A percentile compares a stretch with the other conserved stretches of the same genome.
phyloP scores from a whole-genome alignment of 2,888 invertebrate genomes.

The Stenolophus ochropezus region DNA sequence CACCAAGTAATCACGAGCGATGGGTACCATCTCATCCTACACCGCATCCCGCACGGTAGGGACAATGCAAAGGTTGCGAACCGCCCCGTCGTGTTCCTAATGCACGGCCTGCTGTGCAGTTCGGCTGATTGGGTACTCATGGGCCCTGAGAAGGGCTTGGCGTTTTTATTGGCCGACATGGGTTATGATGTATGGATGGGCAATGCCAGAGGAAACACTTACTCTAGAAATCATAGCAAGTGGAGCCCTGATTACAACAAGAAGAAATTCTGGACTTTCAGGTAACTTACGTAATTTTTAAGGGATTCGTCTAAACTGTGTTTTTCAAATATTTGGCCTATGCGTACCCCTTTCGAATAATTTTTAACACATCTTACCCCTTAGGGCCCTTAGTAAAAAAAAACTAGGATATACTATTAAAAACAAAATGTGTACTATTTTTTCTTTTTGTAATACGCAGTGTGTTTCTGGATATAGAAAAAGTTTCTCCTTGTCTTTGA shows the following conservation, averaged over 20 bases:
- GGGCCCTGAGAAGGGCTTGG: slow-evolving; percentile 74
- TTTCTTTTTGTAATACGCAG: too few species aligned
- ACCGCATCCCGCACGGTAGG: slow-evolving; percentile 75
- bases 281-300: slow-evolving; percentile 65
- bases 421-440: too few species aligned
- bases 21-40: slow-evolving; percentile 76
- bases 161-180: slow-evolving; percentile 73
- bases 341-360: too few species aligned
- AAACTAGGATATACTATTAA: too few species aligned
- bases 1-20: slow-evolving; percentile 74
- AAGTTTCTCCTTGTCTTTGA: too few species aligned
- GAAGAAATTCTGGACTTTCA: slow-evolving; percentile 70
- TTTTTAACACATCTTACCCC: too few species aligned
- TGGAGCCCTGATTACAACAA: slow-evolving; percentile 62
- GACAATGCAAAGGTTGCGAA: slow-evolving; percentile 62
- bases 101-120: slow-evolving; percentile 75
- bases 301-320: not conserved
- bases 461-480: too few species aligned
- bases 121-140: slow-evolving; percentile 76
- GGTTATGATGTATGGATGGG: slow-evolving; percentile 76
- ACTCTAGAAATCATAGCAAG: slow-evolving; percentile 74
- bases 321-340: too few species aligned
- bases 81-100: slow-evolving; percentile 71
- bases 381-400: too few species aligned
- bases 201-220: slow-evolving; percentile 78